These are phyloP conservation scores for Drosophila prosaltans DNA, from an alignment of 1,140 invertebrate species.

Conservation along the genomic window DNA sequence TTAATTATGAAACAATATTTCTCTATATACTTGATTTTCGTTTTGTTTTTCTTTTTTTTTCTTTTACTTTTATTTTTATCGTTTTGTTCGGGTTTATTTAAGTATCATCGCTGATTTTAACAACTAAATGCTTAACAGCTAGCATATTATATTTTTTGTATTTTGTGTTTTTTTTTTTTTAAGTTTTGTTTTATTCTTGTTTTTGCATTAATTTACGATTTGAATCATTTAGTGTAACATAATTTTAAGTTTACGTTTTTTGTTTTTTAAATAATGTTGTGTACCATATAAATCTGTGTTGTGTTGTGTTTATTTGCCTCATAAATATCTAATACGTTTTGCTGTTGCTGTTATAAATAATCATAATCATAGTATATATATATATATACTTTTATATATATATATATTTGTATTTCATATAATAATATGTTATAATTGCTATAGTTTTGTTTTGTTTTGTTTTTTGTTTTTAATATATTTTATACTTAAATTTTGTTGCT, in stretches of 20 bases:
- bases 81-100: constrained; percentile 58
- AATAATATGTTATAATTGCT: constrained; percentile 74
- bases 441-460: constrained; percentile 52
- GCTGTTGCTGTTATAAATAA: constrained; percentile 55
- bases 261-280: constrained; percentile 60
- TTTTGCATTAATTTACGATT: constrained; percentile 39
- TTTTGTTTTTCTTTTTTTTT: not conserved
- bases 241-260: constrained; percentile 58
- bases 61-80: constrained; percentile 25
- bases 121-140: constrained; percentile 71
- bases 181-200: not conserved
- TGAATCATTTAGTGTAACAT: constrained; percentile 62
- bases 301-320: constrained; percentile 33
- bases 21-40: constrained; percentile 22
- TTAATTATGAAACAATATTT: constrained; percentile 31
- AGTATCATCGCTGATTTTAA: constrained; percentile 54
- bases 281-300: constrained; percentile 63
- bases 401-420: constrained; percentile 36
- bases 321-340: constrained; percentile 40
- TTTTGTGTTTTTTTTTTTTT: constrained; percentile 40
- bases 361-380: constrained; percentile 60
- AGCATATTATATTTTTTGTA: constrained; percentile 48
- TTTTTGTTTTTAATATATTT: constrained; percentile 45
- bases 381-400: constrained; percentile 30
- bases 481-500: constrained; percentile 56